These are phyloP conservation scores for Rosalia funebris DNA, from an alignment of 2,888 invertebrate species.

Conservation along the genomic window DNA sequence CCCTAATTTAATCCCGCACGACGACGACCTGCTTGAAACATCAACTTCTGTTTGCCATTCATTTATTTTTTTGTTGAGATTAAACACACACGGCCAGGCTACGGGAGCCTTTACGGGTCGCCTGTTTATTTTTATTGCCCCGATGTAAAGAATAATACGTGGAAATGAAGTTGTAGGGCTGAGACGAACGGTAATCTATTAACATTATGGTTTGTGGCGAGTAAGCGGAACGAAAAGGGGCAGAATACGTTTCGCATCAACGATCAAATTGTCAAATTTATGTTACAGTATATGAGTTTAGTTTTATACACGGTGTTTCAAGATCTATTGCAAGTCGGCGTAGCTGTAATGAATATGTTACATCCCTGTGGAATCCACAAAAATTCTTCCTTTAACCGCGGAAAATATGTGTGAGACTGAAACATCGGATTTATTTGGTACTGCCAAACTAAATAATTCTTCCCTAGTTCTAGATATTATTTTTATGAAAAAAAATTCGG, in stretches of 20 bases:
- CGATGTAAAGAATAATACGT: neutral
- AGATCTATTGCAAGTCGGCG: too few species aligned
- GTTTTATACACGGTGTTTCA: too few species aligned
- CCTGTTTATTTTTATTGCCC: neutral
- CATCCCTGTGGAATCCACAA: too few species aligned
- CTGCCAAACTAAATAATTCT: too few species aligned
- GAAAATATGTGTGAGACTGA: too few species aligned
- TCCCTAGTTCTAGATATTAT: too few species aligned
- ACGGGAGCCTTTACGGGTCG: neutral
- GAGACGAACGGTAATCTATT: neutral
- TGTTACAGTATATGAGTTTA: too few species aligned
- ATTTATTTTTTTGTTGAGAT: constrained; percentile 4
- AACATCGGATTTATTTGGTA: too few species aligned
- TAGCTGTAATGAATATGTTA: too few species aligned
- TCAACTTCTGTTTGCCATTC: constrained; percentile 15
- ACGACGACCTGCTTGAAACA: constrained; percentile 9
- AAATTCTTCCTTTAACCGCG: too few species aligned
- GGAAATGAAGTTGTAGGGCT: neutral
- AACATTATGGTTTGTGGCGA: neutral
- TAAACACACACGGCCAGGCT: neutral
- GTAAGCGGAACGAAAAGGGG: neutral
- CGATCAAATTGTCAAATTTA: neutral
- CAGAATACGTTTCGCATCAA: neutral
- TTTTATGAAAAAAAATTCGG: too few species aligned
- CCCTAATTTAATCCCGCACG: constrained; percentile 12